Base-by-base conservation (phyloP, 2,888 invertebrate genomes). In the Apantesis nais region DNA sequence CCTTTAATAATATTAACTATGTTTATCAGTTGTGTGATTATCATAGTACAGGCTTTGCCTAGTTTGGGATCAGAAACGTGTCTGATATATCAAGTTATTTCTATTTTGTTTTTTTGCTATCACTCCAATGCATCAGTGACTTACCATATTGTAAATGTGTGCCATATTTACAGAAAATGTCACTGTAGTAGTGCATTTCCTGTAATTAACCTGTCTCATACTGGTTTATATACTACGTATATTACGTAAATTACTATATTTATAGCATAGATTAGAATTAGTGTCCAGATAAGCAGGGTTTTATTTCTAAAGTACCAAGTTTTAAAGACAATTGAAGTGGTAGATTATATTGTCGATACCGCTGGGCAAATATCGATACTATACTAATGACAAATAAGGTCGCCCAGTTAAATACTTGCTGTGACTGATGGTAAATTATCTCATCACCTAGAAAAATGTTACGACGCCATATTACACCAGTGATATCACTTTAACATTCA, bases 171-270 rank as follows among this genome's bases (percentile, higher is more conserved):
- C 58, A 67, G 31, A 67, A 73, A 77, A 70, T 75, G 78, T 78
- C 78, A 72, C 39, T 67, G 79, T 83, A 78, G 81, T 82, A 73
- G 76, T 81, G 78, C 74, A 83, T 85, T 92, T 92, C 92, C 92
- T 91, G 92, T 81, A 87, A 91, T 92, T 90, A 92, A 83, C 78
- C 73, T 79, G 86, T 83, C 78, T 80, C 80, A 83, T 83, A 82
- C 75, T 80, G 76, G 64, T 69, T 68, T 64, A 64, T 64, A 60
- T 64, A 58, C 22, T n/a, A 16, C 39, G 25, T 55, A 41, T 25
- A 55, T 55, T 52, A n/a, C 19, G 39, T 39, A 55, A 19, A 48
- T 14, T 22, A n/a, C n/a, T 29, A 39, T 58, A 58, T 39, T 37
- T 39, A 58, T 58, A 41, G 29, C 41, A 39, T 41, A 25, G 73